Base-by-base conservation (phyloP, 2,888 invertebrate genomes). In the Mesorhabditis spiculigera region DNA sequence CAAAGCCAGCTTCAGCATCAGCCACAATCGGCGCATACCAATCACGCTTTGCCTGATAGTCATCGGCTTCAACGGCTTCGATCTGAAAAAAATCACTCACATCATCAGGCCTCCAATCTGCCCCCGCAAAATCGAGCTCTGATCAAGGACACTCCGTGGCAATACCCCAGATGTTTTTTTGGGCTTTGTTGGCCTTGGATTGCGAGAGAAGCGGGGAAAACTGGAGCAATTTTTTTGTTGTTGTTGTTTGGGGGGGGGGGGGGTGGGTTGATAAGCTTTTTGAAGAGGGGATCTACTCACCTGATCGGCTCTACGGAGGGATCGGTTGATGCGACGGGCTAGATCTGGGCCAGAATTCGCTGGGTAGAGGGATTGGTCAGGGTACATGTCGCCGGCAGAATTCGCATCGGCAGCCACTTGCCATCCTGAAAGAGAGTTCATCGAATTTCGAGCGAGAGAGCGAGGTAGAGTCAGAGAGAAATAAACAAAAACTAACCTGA, bases 381-480 rank as follows among this genome's bases (percentile, higher is more conserved):
- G 87, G 71, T 87, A 87, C 84, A 84, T 84, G 67, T 86, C 84
- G 45, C 85, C 85, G n/a, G 84, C 81, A n/a, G 80, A 74, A 75
- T 87, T 87, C 28, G 84, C 86, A 71, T 87, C 87, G 4, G 86
- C 87, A 45, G 87, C 87, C 16, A 87, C 86, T 81, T 87, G 87
- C 87, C 87, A 87, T 63, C 87, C 86, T 77, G 69, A 67, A 77
- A 66, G 16, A 3, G 44, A 16, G 2, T 65, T 41, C 2, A 2
- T 10, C 2, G 4, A 3, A 42, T 8, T 10, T 43, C 1, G 42
- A 13, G 13, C 4, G 10, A 41, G 42, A 13, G 8, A 41, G 1
- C 43, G 65, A 10, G 10, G n/a, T 28, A 28, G 28, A 28, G 28
- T 3, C 1, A 28, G 28, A 28, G 28, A 28, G 28, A 28, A 2